phyloP scores from a whole-genome alignment of 1,140 invertebrate species.

The Brevipalpus yothersi region DNA sequence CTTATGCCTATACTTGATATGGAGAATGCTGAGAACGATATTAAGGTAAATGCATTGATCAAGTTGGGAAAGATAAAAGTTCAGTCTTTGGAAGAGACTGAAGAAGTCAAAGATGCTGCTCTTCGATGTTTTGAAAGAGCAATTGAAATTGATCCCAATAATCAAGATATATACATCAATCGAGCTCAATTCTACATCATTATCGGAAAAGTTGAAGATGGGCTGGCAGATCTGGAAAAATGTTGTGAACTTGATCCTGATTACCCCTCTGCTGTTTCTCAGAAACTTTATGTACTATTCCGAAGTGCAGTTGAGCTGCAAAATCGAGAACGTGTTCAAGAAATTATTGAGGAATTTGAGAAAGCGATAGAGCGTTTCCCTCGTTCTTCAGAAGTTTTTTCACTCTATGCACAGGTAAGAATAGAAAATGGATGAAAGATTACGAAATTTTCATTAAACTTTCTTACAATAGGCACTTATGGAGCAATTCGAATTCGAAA shows the following conservation, averaged over 20 bases:
- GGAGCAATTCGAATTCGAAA: slow-evolving; percentile 50
- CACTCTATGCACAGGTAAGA: slow-evolving; percentile 26
- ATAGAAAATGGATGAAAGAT: slow-evolving; percentile 32
- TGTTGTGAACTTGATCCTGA: slow-evolving; percentile 51
- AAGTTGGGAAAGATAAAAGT: slow-evolving; percentile 59
- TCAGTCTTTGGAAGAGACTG: slow-evolving; percentile 25
- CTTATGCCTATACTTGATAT: background rate
- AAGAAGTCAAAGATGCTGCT: slow-evolving; percentile 39
- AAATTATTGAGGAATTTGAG: slow-evolving; percentile 32
- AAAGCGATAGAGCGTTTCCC: slow-evolving; percentile 49
- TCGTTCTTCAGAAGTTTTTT: slow-evolving; percentile 53
- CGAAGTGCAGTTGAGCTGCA: slow-evolving; percentile 22
- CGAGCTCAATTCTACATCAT: slow-evolving; percentile 50
- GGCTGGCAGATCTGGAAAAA: slow-evolving; percentile 52
- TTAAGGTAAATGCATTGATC: slow-evolving; percentile 53
- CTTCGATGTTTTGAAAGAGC: slow-evolving; percentile 43
- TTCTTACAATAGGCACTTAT: slow-evolving; percentile 31
- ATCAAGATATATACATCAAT: slow-evolving; percentile 60
- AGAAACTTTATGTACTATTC: slow-evolving; percentile 64
- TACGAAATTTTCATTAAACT: slow-evolving; percentile 1
- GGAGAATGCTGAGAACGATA: background rate
- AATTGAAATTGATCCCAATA: slow-evolving; percentile 41
- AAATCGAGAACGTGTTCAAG: slow-evolving; percentile 5
- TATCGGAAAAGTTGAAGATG: slow-evolving; percentile 47
- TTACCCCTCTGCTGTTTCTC: slow-evolving; percentile 55